Evolutionary conservation across 2,113 vertebrate genomes (phyloP).

Genomic region (Entelurus aequoreus): DNA sequence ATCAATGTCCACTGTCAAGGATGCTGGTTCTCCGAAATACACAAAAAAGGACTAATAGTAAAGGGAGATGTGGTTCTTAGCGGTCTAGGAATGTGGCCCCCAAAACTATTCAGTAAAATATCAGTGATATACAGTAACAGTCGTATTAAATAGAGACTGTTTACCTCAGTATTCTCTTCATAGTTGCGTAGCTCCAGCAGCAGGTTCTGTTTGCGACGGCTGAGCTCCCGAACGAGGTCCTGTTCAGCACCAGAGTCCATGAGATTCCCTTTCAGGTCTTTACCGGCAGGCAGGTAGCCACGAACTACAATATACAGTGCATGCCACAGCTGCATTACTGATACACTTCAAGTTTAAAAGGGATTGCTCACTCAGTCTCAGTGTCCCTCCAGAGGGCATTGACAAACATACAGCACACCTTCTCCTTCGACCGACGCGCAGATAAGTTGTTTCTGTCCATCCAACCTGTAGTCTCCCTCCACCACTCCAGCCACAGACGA

Average conservation of each 20-base stretch:
- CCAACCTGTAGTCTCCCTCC: slow-evolving; percentile 94
- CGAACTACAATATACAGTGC: slow-evolving; percentile 73
- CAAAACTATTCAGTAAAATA: no score
- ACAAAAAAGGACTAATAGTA: no score
- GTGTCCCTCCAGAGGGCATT: not conserved
- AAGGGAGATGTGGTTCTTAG: no score
- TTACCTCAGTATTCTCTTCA: slow-evolving; percentile 87
- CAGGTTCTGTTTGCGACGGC: slow-evolving; percentile 91
- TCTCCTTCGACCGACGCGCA: slow-evolving; percentile 93
- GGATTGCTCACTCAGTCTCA: not conserved
- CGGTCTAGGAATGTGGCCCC: no score
- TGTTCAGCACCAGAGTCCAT: slow-evolving; percentile 88
- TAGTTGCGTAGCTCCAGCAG: slow-evolving; percentile 92
- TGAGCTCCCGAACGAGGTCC: slow-evolving; percentile 91
- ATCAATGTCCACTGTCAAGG: no score
- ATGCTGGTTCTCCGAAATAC: no score
- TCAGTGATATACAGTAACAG: not conserved
- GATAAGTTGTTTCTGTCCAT: slow-evolving; percentile 88
- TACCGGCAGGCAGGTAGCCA: slow-evolving; percentile 87
- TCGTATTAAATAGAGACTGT: not conserved
- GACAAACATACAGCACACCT: slow-evolving; percentile 64
- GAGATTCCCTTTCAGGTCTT: slow-evolving; percentile 84
- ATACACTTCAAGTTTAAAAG: not conserved
- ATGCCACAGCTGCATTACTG: not conserved
- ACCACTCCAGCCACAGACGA: slow-evolving; percentile 89